Percentiles rank a stretch among this genome's conserved stretches.
These are phyloP conservation scores for Zygogramma bicolorata DNA, from an alignment of 2,888 invertebrate species.

Conservation along the genomic window DNA sequence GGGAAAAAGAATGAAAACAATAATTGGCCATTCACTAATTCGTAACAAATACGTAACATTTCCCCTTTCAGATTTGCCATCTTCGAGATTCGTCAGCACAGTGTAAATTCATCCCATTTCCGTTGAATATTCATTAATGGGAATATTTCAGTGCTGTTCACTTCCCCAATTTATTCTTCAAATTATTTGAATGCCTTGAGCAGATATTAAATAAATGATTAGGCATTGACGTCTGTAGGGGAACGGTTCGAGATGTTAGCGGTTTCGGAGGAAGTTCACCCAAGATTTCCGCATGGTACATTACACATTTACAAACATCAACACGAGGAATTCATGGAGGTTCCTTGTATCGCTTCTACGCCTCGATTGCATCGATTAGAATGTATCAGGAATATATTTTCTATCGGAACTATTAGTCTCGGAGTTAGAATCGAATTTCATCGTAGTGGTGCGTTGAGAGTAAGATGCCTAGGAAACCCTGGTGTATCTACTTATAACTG, in stretches of 20 bases:
- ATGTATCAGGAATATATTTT: too few species aligned
- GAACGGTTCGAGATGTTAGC: slow-evolving; percentile 53
- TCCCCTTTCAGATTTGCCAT: too few species aligned
- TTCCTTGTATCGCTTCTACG: slow-evolving; percentile 18
- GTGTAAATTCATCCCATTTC: not conserved
- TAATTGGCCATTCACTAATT: too few species aligned
- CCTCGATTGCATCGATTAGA: slow-evolving; percentile 12
- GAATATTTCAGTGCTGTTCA: slow-evolving; percentile 31
- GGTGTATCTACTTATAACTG: too few species aligned
- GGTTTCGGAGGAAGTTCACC: slow-evolving; percentile 56
- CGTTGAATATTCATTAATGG: slow-evolving; percentile 35
- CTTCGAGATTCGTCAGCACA: too few species aligned
- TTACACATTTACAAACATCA: slow-evolving; percentile 58
- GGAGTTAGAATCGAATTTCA: too few species aligned
- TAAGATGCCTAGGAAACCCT: too few species aligned
- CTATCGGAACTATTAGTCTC: too few species aligned
- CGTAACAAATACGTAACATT: too few species aligned
- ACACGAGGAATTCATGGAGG: slow-evolving; percentile 43
- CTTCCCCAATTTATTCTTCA: slow-evolving; percentile 38
- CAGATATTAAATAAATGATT: slow-evolving; percentile 47
- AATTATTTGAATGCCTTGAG: slow-evolving; percentile 42
- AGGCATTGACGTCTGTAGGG: slow-evolving; percentile 41
- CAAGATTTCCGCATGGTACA: slow-evolving; percentile 59
- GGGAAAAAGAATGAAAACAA: too few species aligned
- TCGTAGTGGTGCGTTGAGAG: too few species aligned